Evolutionary conservation across 2,888 invertebrate species (phyloP).

Genomic region (Pediacus dermestoides): DNA sequence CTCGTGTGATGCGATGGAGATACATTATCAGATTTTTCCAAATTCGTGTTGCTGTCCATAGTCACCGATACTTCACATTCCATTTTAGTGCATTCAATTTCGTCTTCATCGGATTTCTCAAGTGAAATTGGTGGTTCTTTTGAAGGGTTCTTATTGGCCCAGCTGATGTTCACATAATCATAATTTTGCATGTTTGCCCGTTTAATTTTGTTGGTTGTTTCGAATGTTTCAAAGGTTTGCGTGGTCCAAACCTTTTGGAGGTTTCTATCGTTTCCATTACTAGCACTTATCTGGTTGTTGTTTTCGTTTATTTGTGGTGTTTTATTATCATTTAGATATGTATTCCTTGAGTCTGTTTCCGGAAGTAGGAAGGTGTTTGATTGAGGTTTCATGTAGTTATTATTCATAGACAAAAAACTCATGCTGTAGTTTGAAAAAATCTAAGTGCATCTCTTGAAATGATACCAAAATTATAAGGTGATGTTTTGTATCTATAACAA

Average conservation of each 20-base stretch:
- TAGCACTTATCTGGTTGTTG: slow-evolving; percentile 20
- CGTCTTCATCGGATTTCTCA: slow-evolving; percentile 12
- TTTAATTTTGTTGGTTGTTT: slow-evolving; percentile 33
- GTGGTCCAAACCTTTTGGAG: slow-evolving; percentile 44
- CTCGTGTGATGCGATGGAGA: slow-evolving; percentile 79
- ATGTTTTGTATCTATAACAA: no score
- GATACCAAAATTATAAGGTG: no score
- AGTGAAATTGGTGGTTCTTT: slow-evolving; percentile 14
- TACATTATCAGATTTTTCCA: slow-evolving; percentile 24
- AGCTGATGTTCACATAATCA: slow-evolving; percentile 30
- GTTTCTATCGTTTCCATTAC: slow-evolving; percentile 28
- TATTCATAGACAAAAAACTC: slow-evolving; percentile 20
- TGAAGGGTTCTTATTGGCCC: slow-evolving; percentile 28
- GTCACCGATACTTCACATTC: slow-evolving; percentile 23
- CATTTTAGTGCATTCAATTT: slow-evolving; percentile 19
- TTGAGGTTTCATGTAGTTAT: slow-evolving; percentile 32
- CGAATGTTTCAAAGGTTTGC: slow-evolving; percentile 40
- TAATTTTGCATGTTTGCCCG: slow-evolving; percentile 22
- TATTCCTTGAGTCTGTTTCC: slow-evolving; percentile 24
- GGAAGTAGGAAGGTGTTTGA: slow-evolving; percentile 22
- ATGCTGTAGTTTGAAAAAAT: no score
- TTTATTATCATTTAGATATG: slow-evolving; percentile 18
- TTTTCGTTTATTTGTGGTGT: slow-evolving; percentile 22
- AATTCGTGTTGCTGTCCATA: slow-evolving; percentile 14
- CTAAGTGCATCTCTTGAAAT: no score